Evolutionary conservation across 1,140 invertebrate genomes (phyloP).

Genomic region (Panulirus ornatus): DNA sequence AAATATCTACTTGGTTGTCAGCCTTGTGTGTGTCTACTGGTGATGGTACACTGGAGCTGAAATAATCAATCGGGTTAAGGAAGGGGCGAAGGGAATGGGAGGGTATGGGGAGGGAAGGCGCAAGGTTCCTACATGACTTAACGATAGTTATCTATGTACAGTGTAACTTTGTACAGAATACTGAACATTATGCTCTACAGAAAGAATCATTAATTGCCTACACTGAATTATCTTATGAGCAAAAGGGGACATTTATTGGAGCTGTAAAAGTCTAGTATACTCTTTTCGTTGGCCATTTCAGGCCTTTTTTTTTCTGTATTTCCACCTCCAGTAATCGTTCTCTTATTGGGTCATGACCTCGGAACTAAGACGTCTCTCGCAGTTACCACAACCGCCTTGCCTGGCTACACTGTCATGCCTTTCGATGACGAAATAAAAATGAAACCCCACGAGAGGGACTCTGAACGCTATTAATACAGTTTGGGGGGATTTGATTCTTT

Average conservation of each 20-base stretch:
- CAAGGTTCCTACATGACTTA: conserved; percentile 33
- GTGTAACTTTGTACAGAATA: conserved; percentile 46
- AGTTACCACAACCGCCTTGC: no score
- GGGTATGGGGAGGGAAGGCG: background rate
- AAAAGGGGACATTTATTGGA: conserved; percentile 21
- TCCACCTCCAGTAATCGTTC: no score
- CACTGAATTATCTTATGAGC: conserved; percentile 43
- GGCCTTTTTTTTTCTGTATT: no score
- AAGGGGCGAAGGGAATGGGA: background rate
- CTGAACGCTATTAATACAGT: no score
- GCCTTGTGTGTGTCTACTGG: conserved; percentile 4
- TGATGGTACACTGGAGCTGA: background rate
- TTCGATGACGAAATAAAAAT: no score
- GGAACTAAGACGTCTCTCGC: no score
- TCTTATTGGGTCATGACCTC: no score
- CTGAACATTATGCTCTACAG: conserved; percentile 55
- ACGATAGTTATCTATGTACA: conserved; percentile 48
- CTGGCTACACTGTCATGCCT: no score
- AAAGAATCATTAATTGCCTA: conserved; percentile 39
- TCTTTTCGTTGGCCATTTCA: no score
- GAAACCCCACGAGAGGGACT: no score
- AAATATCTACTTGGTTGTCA: conserved; percentile 27
- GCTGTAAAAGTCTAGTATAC: no score
- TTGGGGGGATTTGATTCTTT: no score
- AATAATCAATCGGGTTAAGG: background rate